Conservation (phyloP, 1,140 invertebrate species). For the Eupristina koningsbergeri region DNA sequence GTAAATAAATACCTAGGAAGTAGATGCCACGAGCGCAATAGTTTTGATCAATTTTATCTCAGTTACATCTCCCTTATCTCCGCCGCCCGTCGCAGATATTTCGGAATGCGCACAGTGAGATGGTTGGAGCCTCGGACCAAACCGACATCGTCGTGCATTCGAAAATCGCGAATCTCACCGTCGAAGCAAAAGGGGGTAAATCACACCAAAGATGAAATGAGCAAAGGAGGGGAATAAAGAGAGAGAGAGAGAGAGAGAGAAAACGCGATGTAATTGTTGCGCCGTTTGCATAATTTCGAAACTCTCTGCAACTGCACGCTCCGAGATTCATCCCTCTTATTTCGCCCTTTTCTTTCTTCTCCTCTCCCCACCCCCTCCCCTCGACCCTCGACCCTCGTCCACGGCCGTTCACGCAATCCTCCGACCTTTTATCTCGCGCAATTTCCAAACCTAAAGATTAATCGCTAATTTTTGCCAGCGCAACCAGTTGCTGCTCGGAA, state of each 20-base stretch:
- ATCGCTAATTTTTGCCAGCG: conserved; percentile 66
- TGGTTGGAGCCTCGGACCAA: conserved; percentile 38
- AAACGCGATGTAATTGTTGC: conserved; percentile 66
- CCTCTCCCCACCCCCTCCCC: not conserved
- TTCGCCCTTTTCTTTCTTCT: conserved; percentile 48
- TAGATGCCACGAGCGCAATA: not conserved
- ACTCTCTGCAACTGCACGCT: conserved; percentile 56
- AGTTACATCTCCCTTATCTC: not conserved
- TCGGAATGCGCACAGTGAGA: conserved; percentile 22
- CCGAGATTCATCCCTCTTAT: conserved; percentile 51
- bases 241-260: conserved; percentile 46
- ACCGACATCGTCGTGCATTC: conserved; percentile 39
- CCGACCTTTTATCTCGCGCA: conserved; percentile 32
- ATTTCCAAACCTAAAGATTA: conserved; percentile 61
- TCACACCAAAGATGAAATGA: conserved; percentile 67
- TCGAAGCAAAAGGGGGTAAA: conserved; percentile 54
- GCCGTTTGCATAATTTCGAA: conserved; percentile 69
- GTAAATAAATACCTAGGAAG: not conserved
- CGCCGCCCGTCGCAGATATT: conserved; percentile 1
- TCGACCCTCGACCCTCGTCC: not conserved
- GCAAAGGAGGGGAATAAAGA: no score
- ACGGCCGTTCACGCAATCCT: not conserved
- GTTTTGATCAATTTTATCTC: conserved; percentile 10
- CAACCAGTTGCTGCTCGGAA: conserved; percentile 64
- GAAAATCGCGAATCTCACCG: conserved; percentile 50